Base-by-base conservation (phyloP, 2,797 vertebrate species). In the Vireo griseus region DNA sequence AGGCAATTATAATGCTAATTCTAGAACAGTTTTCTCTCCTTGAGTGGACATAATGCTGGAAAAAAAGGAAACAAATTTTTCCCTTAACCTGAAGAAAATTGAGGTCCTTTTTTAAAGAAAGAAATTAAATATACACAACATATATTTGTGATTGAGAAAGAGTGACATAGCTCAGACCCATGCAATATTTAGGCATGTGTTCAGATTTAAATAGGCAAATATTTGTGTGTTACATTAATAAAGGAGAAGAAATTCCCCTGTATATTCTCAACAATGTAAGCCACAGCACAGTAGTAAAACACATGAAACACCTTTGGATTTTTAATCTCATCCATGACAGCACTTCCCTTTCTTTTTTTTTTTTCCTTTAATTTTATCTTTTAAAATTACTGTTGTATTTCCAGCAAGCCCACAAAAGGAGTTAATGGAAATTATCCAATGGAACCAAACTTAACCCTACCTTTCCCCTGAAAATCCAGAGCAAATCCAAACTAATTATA, bases 21-120 rank as follows among this genome's bases (percentile, higher is more conserved):
- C 58, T 42, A 42, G n/a, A 81, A 69, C 26, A 94, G 24, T 15
- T 82, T 92, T 92, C 37, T 94, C 11, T 90, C 29, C 74, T 86
- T 88, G 75, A 63, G 69, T 86, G 51, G 79, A 57, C 55, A 57
- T 40, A 78, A 88, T 68, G 35, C 15, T 81, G 37, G 45, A 68
- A 82, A 88, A 88, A 68, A 48, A 5, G 11, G 15, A 83, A 92
- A 72, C 1, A 5, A n/a, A 51, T 39, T 69, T 76, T 82, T 86
- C 11, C 33, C 37, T 88, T 81, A 82, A 37, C 17, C 1, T 52
- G 24, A 80, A 54, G 47, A 76, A 94, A 91, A 90, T 67, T 8
- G 61, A 73, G 11, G 18, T 69, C 16, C 9, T 47, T 74, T 52
- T 66, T 63, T 11, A 6, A 12, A 75, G 39, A 69, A 50, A 79